Evolutionary conservation across 2,797 vertebrate species (phyloP).

Genomic region (Mus minutoides): DNA sequence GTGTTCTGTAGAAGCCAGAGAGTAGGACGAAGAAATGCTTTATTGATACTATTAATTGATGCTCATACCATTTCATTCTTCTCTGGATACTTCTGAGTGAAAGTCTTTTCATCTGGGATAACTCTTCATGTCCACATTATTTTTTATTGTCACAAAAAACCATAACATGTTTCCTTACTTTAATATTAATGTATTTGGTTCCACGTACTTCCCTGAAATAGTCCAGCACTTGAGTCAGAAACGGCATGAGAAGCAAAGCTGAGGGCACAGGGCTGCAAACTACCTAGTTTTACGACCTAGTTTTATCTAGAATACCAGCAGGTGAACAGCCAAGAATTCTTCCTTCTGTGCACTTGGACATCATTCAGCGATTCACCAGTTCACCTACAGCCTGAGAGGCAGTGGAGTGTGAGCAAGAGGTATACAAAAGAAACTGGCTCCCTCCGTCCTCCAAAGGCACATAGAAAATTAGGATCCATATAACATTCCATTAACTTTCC

Average conservation of each 20-base stretch:
- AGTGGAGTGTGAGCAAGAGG: neutral
- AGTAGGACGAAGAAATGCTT: neutral
- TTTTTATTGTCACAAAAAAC: neutral
- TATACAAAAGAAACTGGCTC: neutral
- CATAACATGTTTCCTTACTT: neutral
- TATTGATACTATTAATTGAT: neutral
- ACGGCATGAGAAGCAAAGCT: neutral
- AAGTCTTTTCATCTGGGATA: neutral
- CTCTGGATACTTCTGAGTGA: neutral
- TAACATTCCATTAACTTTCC: neutral
- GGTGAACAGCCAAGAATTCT: neutral
- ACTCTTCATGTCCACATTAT: neutral
- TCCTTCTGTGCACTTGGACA: neutral
- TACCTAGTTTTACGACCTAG: neutral
- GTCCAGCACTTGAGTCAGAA: neutral
- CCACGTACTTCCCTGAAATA: neutral
- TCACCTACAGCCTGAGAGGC: neutral
- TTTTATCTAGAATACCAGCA: neutral
- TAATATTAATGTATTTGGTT: neutral
- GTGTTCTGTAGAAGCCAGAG: neutral
- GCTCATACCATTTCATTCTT: neutral
- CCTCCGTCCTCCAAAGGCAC: neutral
- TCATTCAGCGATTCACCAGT: conserved; percentile 2
- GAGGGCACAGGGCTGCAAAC: neutral
- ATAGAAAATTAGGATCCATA: neutral